Base-by-base conservation (phyloP, 2,113 vertebrate species). In the Megaleporinus macrocephalus region DNA sequence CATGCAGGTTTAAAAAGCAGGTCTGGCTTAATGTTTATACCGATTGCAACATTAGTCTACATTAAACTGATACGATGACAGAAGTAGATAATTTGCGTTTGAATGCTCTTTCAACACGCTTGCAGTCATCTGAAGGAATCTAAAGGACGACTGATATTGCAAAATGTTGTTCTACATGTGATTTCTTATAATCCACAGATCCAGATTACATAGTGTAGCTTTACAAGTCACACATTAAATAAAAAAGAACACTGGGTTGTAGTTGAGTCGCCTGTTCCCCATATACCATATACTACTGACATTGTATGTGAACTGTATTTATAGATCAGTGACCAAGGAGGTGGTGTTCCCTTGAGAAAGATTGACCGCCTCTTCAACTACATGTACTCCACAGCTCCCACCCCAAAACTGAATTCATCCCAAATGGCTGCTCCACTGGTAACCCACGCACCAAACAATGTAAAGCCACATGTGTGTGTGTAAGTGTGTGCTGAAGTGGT, bases 351-450 rank as follows among this genome's bases (percentile, higher is more conserved):
- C 65, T 89, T 96, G 79, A 93, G 95, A 83, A 97, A 96, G 92
- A 97, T 96, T 89, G 95, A 97, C 84, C 95, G 95, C 57, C 90
- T 96, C 76, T 97, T 97, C 90, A 96, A 96, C 92, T 97, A 97
- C 86, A 96, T 96, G 94, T 97, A 96, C 91, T 97, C 96, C 72
- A 96, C 95, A 75, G 96, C 96, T 57, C 96, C 96, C 20, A 94
- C 91, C 75, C 96, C 96, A 70, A 95, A 92, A 85, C 87, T 96
- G 90, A 94, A 96, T 84, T 93, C 95, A 30, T 91, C 95, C 0
- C 90, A 94, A 88, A 55, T 18, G 26, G 79, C 71, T 16, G 95
- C 93, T 68, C 96, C 96, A 80, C 89, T 96, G 95, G 96, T 96
- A 94, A 55, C 30, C 59, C 1, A 44, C 41, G 47, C 6, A 62